Conservation (phyloP, 2,797 vertebrate species). For the Loris lydekkerianus region DNA sequence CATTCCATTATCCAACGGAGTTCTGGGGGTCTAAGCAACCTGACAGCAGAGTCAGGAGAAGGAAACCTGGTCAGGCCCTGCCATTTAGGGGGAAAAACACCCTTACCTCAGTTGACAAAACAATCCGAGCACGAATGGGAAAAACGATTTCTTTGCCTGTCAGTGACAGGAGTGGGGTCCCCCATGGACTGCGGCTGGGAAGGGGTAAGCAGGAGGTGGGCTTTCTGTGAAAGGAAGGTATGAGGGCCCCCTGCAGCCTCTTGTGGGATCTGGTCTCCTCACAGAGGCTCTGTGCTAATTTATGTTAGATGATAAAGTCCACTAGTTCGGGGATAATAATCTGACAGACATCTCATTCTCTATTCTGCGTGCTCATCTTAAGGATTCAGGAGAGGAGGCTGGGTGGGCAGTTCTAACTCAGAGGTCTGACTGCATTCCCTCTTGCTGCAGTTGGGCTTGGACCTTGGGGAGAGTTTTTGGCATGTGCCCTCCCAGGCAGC, state of each 20-base stretch:
- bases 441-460: background rate
- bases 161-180: background rate
- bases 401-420: accelerated
- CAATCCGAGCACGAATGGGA: background rate
- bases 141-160: accelerated
- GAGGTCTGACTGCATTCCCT: background rate
- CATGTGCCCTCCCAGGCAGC: background rate
- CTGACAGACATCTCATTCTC: background rate
- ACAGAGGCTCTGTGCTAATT: background rate
- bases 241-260: accelerated
- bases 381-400: background rate
- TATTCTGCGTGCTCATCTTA: background rate
- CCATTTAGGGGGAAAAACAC: background rate
- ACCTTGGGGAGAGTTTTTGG: background rate
- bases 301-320: background rate
- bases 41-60: background rate
- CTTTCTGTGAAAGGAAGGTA: accelerated
- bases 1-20: background rate
- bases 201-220: too few species aligned
- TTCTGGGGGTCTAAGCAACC: background rate
- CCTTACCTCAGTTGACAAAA: background rate
- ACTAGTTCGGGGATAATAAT: background rate
- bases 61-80: background rate
- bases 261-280: background rate
- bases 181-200: accelerated